A percentile compares a stretch with the other conserved stretches of the same genome.
phyloP scores from a whole-genome alignment of 2,888 invertebrate genomes.

The Artemia sinica region DNA sequence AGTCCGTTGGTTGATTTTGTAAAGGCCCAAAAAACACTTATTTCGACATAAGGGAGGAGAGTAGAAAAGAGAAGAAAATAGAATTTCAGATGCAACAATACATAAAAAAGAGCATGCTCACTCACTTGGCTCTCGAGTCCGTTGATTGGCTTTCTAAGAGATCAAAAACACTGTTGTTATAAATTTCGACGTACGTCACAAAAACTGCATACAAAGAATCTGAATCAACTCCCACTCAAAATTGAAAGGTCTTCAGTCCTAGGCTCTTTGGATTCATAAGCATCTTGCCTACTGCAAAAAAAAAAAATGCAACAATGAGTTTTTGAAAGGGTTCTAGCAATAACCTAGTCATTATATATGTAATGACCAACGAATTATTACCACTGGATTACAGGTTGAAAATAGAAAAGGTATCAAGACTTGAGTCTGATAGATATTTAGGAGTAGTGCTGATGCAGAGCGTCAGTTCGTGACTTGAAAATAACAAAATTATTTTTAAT shows the following conservation, averaged over 20 bases:
- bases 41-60: conserved; percentile 54
- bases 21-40: conserved; percentile 82
- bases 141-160: conserved; percentile 56
- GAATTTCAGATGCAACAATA: too few species aligned
- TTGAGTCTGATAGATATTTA: too few species aligned
- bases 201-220: conserved; percentile 77
- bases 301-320: background rate
- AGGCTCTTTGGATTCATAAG: conserved; percentile 20
- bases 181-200: conserved; percentile 85
- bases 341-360: too few species aligned
- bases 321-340: too few species aligned
- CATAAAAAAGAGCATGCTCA: conserved; percentile 2
- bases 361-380: too few species aligned
- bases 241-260: conserved; percentile 36
- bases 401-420: too few species aligned
- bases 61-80: too few species aligned
- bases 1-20: conserved; percentile 49
- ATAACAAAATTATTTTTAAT: too few species aligned
- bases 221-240: conserved; percentile 48
- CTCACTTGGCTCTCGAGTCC: conserved; percentile 43
- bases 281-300: conserved; percentile 33
- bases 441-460: too few species aligned
- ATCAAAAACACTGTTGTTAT: conserved; percentile 91
- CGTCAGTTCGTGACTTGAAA: too few species aligned
- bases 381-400: too few species aligned